phyloP scores from a whole-genome alignment of 2,113 vertebrate species.

The Sarotherodon lohbergeri region DNA sequence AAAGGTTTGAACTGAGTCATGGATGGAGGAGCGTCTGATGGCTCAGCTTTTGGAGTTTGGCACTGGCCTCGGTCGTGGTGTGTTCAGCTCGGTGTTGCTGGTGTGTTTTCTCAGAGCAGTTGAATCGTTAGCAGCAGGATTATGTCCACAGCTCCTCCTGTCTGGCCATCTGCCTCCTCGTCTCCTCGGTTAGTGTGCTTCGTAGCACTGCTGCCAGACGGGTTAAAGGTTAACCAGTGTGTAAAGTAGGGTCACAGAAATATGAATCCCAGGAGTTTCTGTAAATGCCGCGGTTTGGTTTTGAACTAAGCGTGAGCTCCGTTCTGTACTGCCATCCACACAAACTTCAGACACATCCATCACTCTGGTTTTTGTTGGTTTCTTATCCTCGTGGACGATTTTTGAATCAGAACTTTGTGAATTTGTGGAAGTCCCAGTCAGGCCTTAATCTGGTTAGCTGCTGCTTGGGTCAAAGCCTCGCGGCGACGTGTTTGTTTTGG shows the following conservation, averaged over 20 bases:
- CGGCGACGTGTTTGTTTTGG: neutral
- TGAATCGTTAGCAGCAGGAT: neutral
- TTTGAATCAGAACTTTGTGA: neutral
- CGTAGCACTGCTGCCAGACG: neutral
- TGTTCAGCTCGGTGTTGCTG: neutral
- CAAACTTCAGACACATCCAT: neutral
- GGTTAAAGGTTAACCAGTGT: neutral
- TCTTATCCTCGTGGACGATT: rapidly evolving
- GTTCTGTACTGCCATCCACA: neutral
- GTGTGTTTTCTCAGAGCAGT: neutral
- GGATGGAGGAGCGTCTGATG: neutral
- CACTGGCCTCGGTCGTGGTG: neutral
- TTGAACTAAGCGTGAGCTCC: neutral
- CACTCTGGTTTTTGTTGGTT: neutral
- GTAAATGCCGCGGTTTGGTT: neutral
- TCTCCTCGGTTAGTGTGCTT: neutral
- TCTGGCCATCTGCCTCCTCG: neutral
- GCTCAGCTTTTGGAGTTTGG: neutral
- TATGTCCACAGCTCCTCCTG: neutral
- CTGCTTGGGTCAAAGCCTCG: neutral
- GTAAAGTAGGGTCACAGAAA: neutral
- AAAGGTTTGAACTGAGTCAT: neutral
- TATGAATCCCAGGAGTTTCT: neutral
- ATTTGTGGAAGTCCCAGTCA: neutral
- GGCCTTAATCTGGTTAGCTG: neutral